phyloP scores from a whole-genome alignment of 1,140 invertebrate species.

The Drosophila azteca region DNA sequence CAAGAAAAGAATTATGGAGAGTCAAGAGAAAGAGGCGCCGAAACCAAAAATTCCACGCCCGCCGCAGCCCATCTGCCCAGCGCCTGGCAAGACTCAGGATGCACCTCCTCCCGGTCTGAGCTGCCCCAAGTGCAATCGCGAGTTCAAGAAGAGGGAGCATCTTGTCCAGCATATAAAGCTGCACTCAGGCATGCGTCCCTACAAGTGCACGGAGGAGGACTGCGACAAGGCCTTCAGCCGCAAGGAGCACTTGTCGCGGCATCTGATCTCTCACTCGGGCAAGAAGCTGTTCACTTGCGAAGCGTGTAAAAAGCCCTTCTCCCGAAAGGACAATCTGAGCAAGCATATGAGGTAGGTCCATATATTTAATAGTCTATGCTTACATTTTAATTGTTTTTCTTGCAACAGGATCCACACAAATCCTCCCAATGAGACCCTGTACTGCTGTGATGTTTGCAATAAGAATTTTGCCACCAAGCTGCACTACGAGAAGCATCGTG shows the following conservation, averaged over 20 bases:
- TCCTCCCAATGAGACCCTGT: conserved; percentile 87
- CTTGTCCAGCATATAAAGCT: conserved; percentile 89
- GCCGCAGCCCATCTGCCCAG: conserved; percentile 25
- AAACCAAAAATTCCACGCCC: conserved; percentile 13
- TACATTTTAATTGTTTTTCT: conserved; percentile 1
- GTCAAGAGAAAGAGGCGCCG: not conserved
- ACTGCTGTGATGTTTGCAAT: conserved; percentile 89
- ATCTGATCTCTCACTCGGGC: conserved; percentile 90
- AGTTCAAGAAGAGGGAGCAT: conserved; percentile 89
- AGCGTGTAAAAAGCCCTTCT: conserved; percentile 90
- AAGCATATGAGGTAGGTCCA: conserved; percentile 86
- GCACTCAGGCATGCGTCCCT: conserved; percentile 88
- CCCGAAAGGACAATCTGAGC: conserved; percentile 90
- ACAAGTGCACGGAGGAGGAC: conserved; percentile 85
- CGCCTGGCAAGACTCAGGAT: conserved; percentile 10
- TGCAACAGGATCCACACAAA: conserved; percentile 61
- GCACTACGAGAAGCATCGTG: conserved; percentile 87
- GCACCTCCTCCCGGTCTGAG: conserved; percentile 25
- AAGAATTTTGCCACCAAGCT: conserved; percentile 89
- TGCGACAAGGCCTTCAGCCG: conserved; percentile 90
- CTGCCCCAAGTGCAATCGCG: conserved; percentile 87
- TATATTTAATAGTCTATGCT: not conserved
- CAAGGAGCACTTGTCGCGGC: conserved; percentile 89
- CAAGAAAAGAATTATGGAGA: conserved; percentile 27
- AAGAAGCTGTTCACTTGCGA: conserved; percentile 90